Evolutionary conservation across 1,140 invertebrate species (phyloP).

Genomic region (Drosophila santomea): DNA sequence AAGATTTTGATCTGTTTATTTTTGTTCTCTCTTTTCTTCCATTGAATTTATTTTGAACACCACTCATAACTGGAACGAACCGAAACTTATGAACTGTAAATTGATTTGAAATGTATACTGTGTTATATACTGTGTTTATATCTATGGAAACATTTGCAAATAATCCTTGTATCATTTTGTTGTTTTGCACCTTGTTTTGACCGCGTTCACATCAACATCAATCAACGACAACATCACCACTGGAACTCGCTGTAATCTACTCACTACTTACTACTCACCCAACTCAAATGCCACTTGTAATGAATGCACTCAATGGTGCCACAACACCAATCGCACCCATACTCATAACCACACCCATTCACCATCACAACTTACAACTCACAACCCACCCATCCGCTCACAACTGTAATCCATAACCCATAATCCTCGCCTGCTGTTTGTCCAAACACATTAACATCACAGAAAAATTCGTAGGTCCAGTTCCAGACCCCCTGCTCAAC

Average conservation of each 20-base stretch:
- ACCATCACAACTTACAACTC: background rate
- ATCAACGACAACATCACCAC: conserved; percentile 35
- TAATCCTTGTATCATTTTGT: conserved; percentile 48
- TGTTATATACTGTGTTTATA: conserved; percentile 19
- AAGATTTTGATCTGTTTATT: conserved; percentile 36
- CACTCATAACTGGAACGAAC: conserved; percentile 16
- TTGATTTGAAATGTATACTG: conserved; percentile 8
- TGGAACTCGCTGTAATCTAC: conserved; percentile 26
- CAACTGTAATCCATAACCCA: too few relatives aligned
- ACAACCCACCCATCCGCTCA: too few relatives aligned
- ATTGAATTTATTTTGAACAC: conserved; percentile 13
- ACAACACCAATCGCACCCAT: background rate
- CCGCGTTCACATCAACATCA: conserved; percentile 42
- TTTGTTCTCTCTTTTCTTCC: conserved; percentile 50
- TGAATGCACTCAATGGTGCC: too few relatives aligned
- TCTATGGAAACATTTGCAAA: conserved; percentile 20
- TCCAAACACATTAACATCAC: conserved; percentile 79
- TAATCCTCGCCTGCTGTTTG: conserved; percentile 18
- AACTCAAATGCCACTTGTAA: background rate
- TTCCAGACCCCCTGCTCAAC: conserved; percentile 91
- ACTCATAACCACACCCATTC: background rate
- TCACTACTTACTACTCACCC: conserved; percentile 13
- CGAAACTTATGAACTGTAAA: conserved; percentile 6
- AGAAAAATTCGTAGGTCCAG: conserved; percentile 89
- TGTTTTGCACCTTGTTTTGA: conserved; percentile 48